phyloP scores from a whole-genome alignment of 1,140 invertebrate genomes.

The Cepaea nemoralis region DNA sequence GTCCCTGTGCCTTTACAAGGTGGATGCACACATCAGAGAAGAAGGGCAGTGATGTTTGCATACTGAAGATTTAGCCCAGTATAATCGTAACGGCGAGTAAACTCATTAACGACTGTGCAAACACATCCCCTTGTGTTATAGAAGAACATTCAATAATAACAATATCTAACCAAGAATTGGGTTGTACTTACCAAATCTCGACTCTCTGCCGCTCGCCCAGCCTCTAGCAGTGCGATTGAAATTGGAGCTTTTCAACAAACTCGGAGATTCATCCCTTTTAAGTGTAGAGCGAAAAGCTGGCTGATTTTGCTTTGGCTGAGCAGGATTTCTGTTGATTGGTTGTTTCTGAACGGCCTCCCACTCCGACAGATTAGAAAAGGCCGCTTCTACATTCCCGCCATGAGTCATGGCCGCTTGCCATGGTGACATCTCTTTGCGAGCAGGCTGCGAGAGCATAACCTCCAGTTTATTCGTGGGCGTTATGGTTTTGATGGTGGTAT shows the following conservation, averaged over 20 bases:
- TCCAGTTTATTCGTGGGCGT: constrained; percentile 49
- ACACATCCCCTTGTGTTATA: too few relatives aligned
- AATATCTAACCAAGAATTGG: too few relatives aligned
- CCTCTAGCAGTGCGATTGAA: constrained; percentile 61
- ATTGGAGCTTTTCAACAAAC: constrained; percentile 50
- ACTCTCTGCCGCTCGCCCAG: constrained; percentile 44
- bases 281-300: constrained; percentile 41
- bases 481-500: constrained; percentile 72
- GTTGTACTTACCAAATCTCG: constrained; percentile 31
- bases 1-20: too few relatives aligned
- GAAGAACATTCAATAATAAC: too few relatives aligned
- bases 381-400: constrained; percentile 78
- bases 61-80: too few relatives aligned
- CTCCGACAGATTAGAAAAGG: constrained; percentile 74
- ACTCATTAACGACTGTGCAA: too few relatives aligned
- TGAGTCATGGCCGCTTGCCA: constrained; percentile 80
- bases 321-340: neutral
- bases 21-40: too few relatives aligned
- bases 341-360: neutral
- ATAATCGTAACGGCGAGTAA: too few relatives aligned
- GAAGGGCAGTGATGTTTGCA: too few relatives aligned
- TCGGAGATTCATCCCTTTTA: constrained; percentile 20
- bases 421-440: constrained; percentile 78
- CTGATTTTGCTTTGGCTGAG: neutral
- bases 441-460: constrained; percentile 64